Percentiles rank a stretch among this genome's conserved stretches.
Conservation (phyloP, 2,797 vertebrate genomes). For the Champsocephalus esox region DNA sequence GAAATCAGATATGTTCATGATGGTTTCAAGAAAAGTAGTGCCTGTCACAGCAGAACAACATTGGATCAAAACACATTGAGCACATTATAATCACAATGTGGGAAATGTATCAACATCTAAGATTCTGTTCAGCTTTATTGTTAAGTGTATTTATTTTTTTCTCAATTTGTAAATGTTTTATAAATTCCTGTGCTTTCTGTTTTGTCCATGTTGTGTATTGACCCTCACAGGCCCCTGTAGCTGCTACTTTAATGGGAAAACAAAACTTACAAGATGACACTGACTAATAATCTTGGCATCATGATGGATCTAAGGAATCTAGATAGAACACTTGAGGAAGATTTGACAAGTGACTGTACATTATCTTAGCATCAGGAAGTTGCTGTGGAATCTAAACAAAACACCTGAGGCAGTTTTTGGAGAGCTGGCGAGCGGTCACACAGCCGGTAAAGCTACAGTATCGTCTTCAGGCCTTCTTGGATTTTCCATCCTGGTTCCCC, state of each 20-base stretch:
- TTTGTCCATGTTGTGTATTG: background rate
- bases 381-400: background rate
- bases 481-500: conserved; percentile 46
- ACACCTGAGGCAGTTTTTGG: background rate
- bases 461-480: conserved; percentile 14
- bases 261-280: too few species aligned
- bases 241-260: background rate
- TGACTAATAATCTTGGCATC: background rate
- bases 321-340: too few species aligned
- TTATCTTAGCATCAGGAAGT: background rate
- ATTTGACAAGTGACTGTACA: background rate
- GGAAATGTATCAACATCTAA: background rate
- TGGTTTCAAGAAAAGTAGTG: background rate
- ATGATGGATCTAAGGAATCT: too few species aligned
- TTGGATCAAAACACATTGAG: background rate
- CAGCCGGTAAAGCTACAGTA: background rate
- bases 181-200: background rate
- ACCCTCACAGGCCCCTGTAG: background rate
- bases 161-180: background rate
- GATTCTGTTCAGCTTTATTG: too few species aligned
- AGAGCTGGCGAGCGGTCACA: background rate
- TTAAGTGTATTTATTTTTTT: background rate
- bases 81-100: background rate
- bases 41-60: background rate
- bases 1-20: background rate